phyloP scores from a whole-genome alignment of 2,797 vertebrate species.

The Periophthalmus magnuspinnatus region DNA sequence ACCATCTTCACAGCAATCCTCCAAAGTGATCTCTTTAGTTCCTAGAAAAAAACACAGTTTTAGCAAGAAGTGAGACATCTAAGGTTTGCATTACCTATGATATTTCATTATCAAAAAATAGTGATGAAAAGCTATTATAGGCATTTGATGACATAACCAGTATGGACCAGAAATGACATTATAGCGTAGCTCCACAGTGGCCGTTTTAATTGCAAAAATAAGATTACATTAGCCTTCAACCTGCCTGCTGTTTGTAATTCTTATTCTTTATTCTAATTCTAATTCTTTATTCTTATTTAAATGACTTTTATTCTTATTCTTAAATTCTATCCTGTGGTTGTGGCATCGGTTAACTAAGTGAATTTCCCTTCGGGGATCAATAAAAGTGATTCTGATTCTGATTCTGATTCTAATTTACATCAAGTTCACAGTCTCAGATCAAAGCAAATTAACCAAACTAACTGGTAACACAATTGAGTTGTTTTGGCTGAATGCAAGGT shows the following conservation, averaged over 20 bases:
- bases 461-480: neutral
- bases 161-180: neutral
- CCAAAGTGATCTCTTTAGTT: constrained; percentile 72
- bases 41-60: constrained; percentile 16
- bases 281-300: too few relatives aligned
- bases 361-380: too few relatives aligned
- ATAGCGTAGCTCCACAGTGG: neutral
- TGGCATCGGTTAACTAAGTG: too few relatives aligned
- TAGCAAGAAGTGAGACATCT: neutral
- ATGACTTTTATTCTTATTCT: too few relatives aligned
- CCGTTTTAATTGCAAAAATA: neutral
- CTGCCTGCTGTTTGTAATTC: neutral
- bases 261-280: too few relatives aligned
- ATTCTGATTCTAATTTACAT: too few relatives aligned
- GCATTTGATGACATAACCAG: too few relatives aligned
- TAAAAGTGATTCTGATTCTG: too few relatives aligned
- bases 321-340: too few relatives aligned
- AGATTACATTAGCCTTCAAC: neutral
- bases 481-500: constrained; percentile 1
- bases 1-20: constrained; percentile 89
- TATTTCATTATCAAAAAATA: neutral
- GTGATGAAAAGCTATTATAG: neutral
- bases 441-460: neutral
- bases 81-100: neutral
- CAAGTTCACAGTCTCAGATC: neutral